Evolutionary conservation across 2,113 vertebrate species (phyloP), one percentile per base, ranked within the genome.

Genomic region (Corythaeola cristata): DNA sequence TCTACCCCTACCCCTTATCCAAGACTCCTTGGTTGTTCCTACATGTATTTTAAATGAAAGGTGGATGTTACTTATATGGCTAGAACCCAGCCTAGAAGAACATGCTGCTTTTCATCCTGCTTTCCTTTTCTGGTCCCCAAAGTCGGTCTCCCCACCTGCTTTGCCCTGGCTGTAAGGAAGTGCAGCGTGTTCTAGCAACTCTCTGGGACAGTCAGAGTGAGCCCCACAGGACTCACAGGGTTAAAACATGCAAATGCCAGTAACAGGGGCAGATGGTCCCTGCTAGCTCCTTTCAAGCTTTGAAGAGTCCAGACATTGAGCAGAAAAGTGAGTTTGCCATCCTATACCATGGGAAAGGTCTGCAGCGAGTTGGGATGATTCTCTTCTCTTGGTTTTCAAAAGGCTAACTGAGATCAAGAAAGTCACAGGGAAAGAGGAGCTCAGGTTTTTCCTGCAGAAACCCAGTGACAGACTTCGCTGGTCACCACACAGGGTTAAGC

Each of bases 191-290:
- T 41, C 39, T 30, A 68, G n/a, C 28, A 78, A 24, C 58, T 55
- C 37, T 88, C 32, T 62, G 28, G 39, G 11, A 53, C 12, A 21
- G 62, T n/a, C 60, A 30, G 26, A 28, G n/a, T 6, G 14, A 85
- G 17, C 6, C 41, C 50, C 4, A 5, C 5, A 50, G 56, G 30
- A 60, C 26, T n/a, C 53, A 27, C 2, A 3, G 82, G 11, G 41
- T 73, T 49, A 35, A 50, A 52, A 22, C 0, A 1, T 26, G 12
- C 15, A 28, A 72, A 32, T 19, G 15, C 33, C 49, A 92, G 13
- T 30, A 78, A 72, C 24, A 23, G 0, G 0, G 16, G 18, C 1
- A 2, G n/a, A 44, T 68, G 5, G 4, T 33, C 9, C 9, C 50
- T 73, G 22, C 5, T 9, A 28, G 16, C 22, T 50, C 33, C 45